Base-by-base conservation (phyloP, 1,140 invertebrate species). In the Temnothorax longispinosus region DNA sequence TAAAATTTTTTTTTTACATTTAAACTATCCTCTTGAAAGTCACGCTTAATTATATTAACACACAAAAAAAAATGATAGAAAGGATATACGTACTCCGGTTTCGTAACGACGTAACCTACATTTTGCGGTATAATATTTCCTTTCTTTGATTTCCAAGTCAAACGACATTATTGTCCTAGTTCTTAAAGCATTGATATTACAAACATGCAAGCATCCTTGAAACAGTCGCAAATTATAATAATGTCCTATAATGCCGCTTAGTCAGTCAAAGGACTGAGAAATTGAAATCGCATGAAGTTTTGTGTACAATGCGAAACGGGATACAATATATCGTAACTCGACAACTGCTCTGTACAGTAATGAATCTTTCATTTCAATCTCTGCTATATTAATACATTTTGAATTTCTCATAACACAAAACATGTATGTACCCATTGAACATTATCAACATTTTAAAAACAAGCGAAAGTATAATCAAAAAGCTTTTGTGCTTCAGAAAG, bases 211-310 rank as follows among this genome's bases (percentile, higher is more conserved):
- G 58, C 76, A 78, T 78, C 76, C 76, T 78, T 65, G 76, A 65
- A 78, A 65, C 76, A 78, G 54, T 65, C 50, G 76, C 60, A 78
- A 78, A 65, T 78, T 78, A 78, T 65, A 78, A 78, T 78, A 65
- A 78, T 78, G 60, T 65, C 11, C 18, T 65, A 7, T 50, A 65
- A 65, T 65, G 47, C 41, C 76, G 76, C 76, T 47, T 44, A 47
- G 41, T 47, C 60, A 78, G 60, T 78, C 76, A 78, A 65, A 78
- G 60, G 27, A 50, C 58, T 77, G n/a, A 27, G 58, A 50, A 65
- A 78, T 65, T 65, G 60, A 65, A 78, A 78, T 65, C 41, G 76
- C 60, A 64, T 78, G 7, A 78, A 78, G 41, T 78, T 69, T 69
- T 69, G 65, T 78, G 60, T 65, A 78, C 41, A 50, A 78, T n/a